Percentiles rank a stretch among this genome's conserved stretches.
These are phyloP conservation scores for Diarsia rubi DNA, from an alignment of 2,888 invertebrate genomes.

Conservation along the genomic window DNA sequence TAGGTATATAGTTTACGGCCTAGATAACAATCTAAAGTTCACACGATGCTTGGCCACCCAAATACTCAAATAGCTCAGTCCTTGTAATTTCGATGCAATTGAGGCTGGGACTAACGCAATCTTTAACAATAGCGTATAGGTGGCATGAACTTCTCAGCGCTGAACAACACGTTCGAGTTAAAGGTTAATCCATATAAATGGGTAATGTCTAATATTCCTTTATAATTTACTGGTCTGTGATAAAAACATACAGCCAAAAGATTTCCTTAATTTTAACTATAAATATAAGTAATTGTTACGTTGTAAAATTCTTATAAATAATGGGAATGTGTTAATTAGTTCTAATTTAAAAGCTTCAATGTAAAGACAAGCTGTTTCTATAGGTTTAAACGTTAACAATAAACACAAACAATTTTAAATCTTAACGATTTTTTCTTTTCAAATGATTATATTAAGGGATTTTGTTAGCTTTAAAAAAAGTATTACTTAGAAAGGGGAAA, in stretches of 20 bases:
- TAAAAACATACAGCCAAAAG: background rate
- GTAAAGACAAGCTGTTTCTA: background rate
- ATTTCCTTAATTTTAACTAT: too few species aligned
- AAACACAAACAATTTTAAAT: background rate
- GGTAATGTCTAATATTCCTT: background rate
- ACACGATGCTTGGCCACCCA: constrained; percentile 13
- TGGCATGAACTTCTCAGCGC: constrained; percentile 38
- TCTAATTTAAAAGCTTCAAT: background rate
- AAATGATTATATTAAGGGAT: background rate
- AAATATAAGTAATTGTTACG: too few species aligned
- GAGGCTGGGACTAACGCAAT: constrained; percentile 47
- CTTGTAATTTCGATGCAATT: constrained; percentile 34
- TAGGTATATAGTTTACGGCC: background rate
- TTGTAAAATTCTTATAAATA: background rate
- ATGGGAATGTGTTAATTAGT: background rate
- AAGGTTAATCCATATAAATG: constrained; percentile 50
- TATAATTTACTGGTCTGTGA: background rate
- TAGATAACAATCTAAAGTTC: constrained; percentile 14
- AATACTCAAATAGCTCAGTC: constrained; percentile 33
- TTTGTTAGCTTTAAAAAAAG: background rate
- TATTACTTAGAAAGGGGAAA: background rate
- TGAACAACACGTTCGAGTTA: constrained; percentile 32
- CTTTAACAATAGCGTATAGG: constrained; percentile 50
- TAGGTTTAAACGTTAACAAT: too few species aligned
- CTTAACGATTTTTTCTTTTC: background rate